Percentiles rank a stretch among this genome's conserved stretches.
phyloP scores from a whole-genome alignment of 2,797 vertebrate genomes.

The Xiphorhynchus erythropygius region DNA sequence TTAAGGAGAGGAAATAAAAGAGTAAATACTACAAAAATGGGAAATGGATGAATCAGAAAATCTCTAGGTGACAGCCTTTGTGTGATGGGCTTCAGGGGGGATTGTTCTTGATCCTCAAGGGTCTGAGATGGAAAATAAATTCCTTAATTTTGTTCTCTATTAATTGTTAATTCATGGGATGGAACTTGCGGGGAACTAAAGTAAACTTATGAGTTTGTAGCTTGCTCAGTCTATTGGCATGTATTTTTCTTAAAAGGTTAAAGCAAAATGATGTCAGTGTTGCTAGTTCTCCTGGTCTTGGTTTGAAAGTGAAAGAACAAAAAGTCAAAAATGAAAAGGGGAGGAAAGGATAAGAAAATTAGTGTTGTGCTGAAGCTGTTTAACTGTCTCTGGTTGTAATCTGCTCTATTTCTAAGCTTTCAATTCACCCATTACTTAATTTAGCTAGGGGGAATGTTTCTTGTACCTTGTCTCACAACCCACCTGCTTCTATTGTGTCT shows the following conservation, averaged over 20 bases:
- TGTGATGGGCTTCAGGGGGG: background rate
- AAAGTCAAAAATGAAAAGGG: background rate
- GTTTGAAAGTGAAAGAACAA: background rate
- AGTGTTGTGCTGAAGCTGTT: background rate
- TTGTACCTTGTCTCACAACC: background rate
- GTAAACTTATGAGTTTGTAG: background rate
- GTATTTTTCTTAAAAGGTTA: background rate
- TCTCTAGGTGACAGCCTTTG: background rate
- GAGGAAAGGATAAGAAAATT: background rate
- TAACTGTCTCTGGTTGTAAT: background rate
- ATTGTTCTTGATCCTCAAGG: background rate
- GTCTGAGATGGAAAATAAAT: background rate
- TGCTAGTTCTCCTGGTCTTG: background rate
- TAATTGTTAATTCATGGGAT: background rate
- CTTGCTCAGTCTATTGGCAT: background rate
- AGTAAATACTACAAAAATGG: background rate
- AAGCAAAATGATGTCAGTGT: background rate
- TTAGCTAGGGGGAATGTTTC: background rate
- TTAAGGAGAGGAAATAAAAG: background rate
- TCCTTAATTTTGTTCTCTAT: background rate
- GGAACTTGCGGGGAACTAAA: background rate
- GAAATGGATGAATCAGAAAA: background rate
- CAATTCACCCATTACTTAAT: background rate
- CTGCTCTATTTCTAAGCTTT: background rate
- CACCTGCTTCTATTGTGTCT: background rate